Percentiles rank a stretch among this genome's conserved stretches.
These are phyloP conservation scores for Lasiommata megera DNA, from an alignment of 2,888 invertebrate species.

Conservation along the genomic window DNA sequence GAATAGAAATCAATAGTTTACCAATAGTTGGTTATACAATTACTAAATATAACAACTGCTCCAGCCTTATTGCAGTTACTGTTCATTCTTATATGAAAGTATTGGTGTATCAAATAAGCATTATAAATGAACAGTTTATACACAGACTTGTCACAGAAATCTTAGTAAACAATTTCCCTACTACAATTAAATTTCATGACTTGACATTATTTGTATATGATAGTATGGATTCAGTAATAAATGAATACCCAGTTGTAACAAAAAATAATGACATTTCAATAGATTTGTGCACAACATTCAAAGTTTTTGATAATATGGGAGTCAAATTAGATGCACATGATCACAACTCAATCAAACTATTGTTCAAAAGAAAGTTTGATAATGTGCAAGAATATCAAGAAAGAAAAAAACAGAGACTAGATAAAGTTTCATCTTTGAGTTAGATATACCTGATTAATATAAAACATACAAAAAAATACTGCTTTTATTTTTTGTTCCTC, in stretches of 20 bases:
- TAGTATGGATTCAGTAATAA: conserved; percentile 50
- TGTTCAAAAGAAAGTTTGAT: conserved; percentile 90
- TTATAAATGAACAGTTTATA: conserved; percentile 43
- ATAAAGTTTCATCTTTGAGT: conserved; percentile 41
- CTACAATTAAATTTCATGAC: conserved; percentile 56
- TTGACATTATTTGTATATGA: conserved; percentile 62
- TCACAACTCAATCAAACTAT: conserved; percentile 71
- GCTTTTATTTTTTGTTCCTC: neutral
- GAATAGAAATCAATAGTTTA: conserved; percentile 76
- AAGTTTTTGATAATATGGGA: conserved; percentile 48
- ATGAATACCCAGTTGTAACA: conserved; percentile 50
- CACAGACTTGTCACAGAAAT: conserved; percentile 60
- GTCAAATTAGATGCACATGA: conserved; percentile 32
- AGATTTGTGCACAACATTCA: conserved; percentile 40
- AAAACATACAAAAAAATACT: neutral
- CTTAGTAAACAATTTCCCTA: conserved; percentile 62
- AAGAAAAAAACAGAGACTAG: conserved; percentile 87
- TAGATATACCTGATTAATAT: neutral
- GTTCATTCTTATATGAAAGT: conserved; percentile 74
- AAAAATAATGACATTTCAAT: conserved; percentile 44
- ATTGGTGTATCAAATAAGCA: conserved; percentile 66
- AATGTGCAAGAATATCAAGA: conserved; percentile 90
- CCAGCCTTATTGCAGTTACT: conserved; percentile 73
- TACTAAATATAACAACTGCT: conserved; percentile 47
- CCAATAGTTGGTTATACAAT: conserved; percentile 74